Evolutionary conservation across 2,113 vertebrate species (phyloP).

Genomic region (Oceanites oceanicus): DNA sequence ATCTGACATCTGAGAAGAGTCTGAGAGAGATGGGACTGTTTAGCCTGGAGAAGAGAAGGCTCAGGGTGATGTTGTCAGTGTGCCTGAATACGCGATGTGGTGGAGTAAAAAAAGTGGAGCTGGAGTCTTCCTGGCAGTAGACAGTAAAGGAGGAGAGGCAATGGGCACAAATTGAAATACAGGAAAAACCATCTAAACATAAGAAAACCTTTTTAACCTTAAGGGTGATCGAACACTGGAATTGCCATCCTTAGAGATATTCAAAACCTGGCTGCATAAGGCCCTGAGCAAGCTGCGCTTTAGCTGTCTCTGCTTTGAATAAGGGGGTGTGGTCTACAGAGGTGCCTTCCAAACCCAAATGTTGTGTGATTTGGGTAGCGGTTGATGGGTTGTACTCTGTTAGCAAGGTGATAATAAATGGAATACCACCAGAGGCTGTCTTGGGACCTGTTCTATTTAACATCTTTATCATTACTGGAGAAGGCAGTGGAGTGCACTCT

Average conservation of each 20-base stretch:
- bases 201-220: neutral
- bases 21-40: neutral
- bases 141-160: neutral
- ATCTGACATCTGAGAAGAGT: neutral
- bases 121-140: neutral
- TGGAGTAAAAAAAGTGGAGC: neutral
- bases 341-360: neutral
- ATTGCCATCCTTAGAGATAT: neutral
- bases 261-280: neutral
- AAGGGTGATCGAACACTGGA: neutral
- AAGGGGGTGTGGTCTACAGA: neutral
- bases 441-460: neutral
- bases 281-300: neutral
- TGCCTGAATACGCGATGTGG: neutral
- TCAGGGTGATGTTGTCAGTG: neutral
- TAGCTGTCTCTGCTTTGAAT: neutral
- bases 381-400: neutral
- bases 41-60: neutral
- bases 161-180: neutral
- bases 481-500: neutral
- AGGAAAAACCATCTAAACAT: neutral
- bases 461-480: neutral
- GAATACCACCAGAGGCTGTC: neutral
- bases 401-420: neutral
- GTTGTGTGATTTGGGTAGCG: neutral